Evolutionary conservation across 2,888 invertebrate species (phyloP).

Genomic region (Pecten maximus): DNA sequence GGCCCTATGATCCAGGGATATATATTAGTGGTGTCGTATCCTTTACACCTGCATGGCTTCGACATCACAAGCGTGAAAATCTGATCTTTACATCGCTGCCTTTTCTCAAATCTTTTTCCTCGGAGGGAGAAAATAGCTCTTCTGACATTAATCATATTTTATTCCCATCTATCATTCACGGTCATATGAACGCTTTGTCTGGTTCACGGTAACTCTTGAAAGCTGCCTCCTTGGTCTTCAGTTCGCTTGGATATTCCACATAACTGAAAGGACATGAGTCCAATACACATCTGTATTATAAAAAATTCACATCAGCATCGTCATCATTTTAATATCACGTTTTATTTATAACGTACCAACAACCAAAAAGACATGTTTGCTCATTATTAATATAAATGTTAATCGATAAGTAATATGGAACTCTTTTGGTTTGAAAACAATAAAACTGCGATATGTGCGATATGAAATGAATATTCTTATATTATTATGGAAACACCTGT

Average conservation of each 20-base stretch:
- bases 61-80: slow-evolving; percentile 48
- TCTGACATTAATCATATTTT: slow-evolving; percentile 53
- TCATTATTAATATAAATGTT: neutral
- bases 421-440: neutral
- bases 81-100: slow-evolving; percentile 35
- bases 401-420: neutral
- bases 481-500: too few species aligned
- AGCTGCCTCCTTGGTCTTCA: slow-evolving; percentile 19
- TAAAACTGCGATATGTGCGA: neutral
- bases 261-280: neutral
- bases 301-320: neutral
- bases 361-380: neutral
- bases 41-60: slow-evolving; percentile 45
- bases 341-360: neutral
- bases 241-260: neutral
- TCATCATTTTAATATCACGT: neutral
- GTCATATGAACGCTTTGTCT: slow-evolving; percentile 31
- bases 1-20: neutral
- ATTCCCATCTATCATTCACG: slow-evolving; percentile 53
- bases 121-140: slow-evolving; percentile 41
- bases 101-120: slow-evolving; percentile 44
- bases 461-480: neutral
- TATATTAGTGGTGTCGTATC: neutral
- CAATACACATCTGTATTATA: neutral
- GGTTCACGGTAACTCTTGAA: slow-evolving; percentile 14